Evolutionary conservation across 2,797 vertebrate species (phyloP).

Genomic region (Chlorospingus flavigularis): DNA sequence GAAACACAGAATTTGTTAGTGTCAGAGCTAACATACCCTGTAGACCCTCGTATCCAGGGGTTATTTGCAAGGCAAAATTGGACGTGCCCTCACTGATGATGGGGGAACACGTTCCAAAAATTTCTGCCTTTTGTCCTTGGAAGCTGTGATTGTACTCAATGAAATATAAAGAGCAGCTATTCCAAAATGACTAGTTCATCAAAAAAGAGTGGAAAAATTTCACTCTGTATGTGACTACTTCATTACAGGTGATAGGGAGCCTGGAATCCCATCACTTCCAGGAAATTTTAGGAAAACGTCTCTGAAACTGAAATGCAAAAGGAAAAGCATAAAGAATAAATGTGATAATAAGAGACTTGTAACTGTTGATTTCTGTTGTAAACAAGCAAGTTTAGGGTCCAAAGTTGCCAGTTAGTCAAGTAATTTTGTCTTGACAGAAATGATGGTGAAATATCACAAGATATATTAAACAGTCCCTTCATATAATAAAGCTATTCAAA

Average conservation of each 20-base stretch:
- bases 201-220: neutral
- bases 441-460: neutral
- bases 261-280: neutral
- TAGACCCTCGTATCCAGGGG: neutral
- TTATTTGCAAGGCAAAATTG: neutral
- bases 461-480: neutral
- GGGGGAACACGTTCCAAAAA: neutral
- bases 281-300: neutral
- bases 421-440: neutral
- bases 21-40: neutral
- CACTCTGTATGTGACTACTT: neutral
- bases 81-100: neutral
- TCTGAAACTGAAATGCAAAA: neutral
- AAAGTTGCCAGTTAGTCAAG: neutral
- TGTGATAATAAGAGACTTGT: neutral
- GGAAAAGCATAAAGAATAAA: neutral
- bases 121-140: neutral
- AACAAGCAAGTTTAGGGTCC: neutral
- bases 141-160: neutral
- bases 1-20: fast-evolving
- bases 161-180: neutral
- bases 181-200: neutral
- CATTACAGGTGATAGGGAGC: neutral
- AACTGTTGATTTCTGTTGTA: neutral
- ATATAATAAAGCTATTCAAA: neutral